Evolutionary conservation across 2,113 vertebrate genomes (phyloP), one percentile per base, ranked within the genome.

Genomic region (Ailurus styani): DNA sequence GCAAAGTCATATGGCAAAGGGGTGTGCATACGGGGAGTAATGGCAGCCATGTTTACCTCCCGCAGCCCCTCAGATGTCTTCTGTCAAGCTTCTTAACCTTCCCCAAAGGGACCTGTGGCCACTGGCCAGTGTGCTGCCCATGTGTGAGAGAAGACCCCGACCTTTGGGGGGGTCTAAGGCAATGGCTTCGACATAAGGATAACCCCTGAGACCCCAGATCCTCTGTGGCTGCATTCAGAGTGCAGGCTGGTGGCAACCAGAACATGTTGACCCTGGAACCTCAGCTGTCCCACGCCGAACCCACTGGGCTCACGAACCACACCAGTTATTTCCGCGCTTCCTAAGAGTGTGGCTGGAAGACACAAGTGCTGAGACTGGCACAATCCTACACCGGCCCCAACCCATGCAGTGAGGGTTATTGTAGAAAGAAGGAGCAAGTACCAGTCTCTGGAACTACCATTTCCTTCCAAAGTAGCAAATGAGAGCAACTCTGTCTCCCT

Each of bases 51-150:
- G 18, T 47, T 47, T 73, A 31, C 55, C 66, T 77, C 47, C 29
- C 0, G 1, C 57, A 54, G 40, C 54, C 5, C 13, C 2, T 0
- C 13, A 31, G 0, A 4, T 7, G 7, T 29, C n/a, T 5, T 50
- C 5, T 0, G 1, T 10, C 42, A 11, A 10, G 34, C 55, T 18
- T 75, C 55, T 57, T 72, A 7, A 13, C 70, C 40, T 47, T 50
- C 57, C 27, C 11, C 82, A 27, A 1, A 50, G 62, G 62, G 27
- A 72, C 1, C 31, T n/a, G 62, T 6, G 17, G 82, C 9, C 34
- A 55, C 52, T 18, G 62, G 62, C 72, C 3, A 7, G 13, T 4
- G 42, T 0, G 18, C 57, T 52, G 21, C 27, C 66, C 87, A 45
- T 1, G 0, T 3, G 20, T 57, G 21, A 73, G 11, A 70, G 57